Percentiles rank a stretch among this genome's conserved stretches.
These are phyloP conservation scores for Ataeniobius toweri DNA, from an alignment of 2,797 vertebrate species.

Conservation along the genomic window DNA sequence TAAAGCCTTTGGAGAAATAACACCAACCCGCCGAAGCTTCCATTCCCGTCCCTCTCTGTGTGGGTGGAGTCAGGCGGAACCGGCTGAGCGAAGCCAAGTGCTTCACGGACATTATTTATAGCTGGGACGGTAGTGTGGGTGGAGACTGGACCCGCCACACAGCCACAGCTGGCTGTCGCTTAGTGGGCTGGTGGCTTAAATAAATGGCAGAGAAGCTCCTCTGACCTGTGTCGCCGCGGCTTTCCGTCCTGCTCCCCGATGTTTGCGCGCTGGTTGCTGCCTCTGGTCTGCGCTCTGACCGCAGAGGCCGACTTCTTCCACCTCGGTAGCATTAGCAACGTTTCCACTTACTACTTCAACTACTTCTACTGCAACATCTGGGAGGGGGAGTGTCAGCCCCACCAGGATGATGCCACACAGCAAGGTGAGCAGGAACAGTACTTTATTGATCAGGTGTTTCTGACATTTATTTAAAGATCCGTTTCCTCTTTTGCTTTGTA, in stretches of 20 bases:
- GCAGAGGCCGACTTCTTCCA: slow-evolving; percentile 77
- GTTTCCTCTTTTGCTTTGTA: background rate
- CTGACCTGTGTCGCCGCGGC: background rate
- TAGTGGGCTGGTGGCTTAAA: background rate
- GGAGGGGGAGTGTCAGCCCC: slow-evolving; percentile 84
- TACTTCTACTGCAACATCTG: slow-evolving; percentile 86
- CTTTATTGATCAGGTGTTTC: background rate
- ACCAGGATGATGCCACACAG: slow-evolving; percentile 83
- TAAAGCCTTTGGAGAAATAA: background rate
- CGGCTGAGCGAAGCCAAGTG: background rate
- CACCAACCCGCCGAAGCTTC: background rate
- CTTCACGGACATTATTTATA: background rate
- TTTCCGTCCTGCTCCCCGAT: slow-evolving; percentile 51
- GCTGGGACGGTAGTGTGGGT: background rate
- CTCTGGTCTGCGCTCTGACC: slow-evolving; percentile 65
- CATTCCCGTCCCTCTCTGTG: background rate
- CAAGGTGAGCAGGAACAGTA: slow-evolving; percentile 70
- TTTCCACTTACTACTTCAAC: slow-evolving; percentile 84
- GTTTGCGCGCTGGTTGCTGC: slow-evolving; percentile 63
- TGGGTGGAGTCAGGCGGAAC: background rate
- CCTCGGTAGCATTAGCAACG: slow-evolving; percentile 82
- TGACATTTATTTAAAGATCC: background rate
- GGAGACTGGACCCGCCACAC: background rate
- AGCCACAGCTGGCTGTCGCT: background rate
- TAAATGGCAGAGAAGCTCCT: slow-evolving; percentile 29